Conservation (phyloP, 1,140 invertebrate species). For the Spodoptera litura region DNA sequence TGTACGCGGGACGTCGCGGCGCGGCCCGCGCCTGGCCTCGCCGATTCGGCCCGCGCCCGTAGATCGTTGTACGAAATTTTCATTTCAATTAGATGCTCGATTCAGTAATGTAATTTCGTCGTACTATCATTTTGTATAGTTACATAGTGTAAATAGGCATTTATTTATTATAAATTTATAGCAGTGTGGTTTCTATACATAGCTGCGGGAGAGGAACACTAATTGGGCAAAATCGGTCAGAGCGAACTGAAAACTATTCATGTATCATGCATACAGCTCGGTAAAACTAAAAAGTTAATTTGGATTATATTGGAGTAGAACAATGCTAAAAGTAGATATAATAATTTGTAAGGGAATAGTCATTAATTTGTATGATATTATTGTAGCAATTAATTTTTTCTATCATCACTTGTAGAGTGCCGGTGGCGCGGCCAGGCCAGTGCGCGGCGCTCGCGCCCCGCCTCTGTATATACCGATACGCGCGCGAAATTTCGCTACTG, state of each 20-base stretch:
- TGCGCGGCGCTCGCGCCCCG: constrained; percentile 57
- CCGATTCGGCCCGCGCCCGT: constrained; percentile 57
- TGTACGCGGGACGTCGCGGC: constrained; percentile 55
- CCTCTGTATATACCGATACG: constrained; percentile 66
- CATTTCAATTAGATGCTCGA: constrained; percentile 81
- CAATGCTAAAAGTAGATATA: constrained; percentile 83
- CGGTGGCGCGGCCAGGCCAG: constrained; percentile 55
- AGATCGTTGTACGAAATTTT: constrained; percentile 78
- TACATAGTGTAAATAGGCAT: constrained; percentile 86
- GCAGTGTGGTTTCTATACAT: constrained; percentile 84
- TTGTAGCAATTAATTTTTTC: constrained; percentile 85
- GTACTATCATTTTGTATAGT: constrained; percentile 86
- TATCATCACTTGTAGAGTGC: constrained; percentile 81
- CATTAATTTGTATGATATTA: constrained; percentile 86
- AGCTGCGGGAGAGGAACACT: constrained; percentile 79
- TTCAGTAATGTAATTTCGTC: constrained; percentile 81
- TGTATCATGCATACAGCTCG: constrained; percentile 72
- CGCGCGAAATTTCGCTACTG: constrained; percentile 62
- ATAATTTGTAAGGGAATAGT: constrained; percentile 86
- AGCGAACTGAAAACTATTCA: constrained; percentile 71
- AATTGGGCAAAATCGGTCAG: constrained; percentile 67
- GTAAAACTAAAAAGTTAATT: constrained; percentile 72
- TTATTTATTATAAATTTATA: constrained; percentile 86
- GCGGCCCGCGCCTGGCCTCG: constrained; percentile 44
- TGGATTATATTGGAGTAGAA: constrained; percentile 83